Percentiles rank a stretch among this genome's conserved stretches.
phyloP scores from a whole-genome alignment of 2,797 vertebrate genomes.

The Myotis daubentonii region DNA sequence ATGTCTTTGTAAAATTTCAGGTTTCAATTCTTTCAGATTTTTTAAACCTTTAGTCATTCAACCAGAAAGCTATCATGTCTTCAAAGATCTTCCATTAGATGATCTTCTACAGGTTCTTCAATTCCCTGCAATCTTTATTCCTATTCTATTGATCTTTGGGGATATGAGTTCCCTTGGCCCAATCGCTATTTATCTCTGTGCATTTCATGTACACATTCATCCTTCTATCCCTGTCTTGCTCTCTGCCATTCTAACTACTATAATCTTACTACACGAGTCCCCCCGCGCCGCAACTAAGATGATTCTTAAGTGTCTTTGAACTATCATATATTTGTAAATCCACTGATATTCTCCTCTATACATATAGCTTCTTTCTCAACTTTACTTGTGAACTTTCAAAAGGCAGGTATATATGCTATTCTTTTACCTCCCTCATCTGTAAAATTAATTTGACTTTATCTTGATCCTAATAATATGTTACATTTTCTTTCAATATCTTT shows the following conservation, averaged over 20 bases:
- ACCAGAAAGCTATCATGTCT: not conserved
- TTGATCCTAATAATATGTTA: not conserved
- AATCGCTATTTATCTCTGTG: not conserved
- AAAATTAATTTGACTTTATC: constrained; percentile 37
- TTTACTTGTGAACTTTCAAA: constrained; percentile 1
- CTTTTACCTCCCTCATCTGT: not conserved
- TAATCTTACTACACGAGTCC: not conserved
- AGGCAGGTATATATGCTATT: not conserved
- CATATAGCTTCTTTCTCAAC: not conserved
- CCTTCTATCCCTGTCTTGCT: not conserved
- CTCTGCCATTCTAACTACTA: not conserved
- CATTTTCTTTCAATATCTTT: not conserved
- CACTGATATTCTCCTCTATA: constrained; percentile 20
- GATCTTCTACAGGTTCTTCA: not conserved
- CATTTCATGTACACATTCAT: not conserved
- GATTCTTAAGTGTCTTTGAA: constrained; percentile 15
- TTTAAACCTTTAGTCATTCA: not conserved
- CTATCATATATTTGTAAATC: not conserved
- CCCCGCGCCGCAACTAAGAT: not conserved
- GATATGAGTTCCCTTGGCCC: not conserved
- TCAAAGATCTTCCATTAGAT: not conserved
- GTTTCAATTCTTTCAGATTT: not conserved
- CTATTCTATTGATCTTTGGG: not conserved
- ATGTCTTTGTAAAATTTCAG: not conserved
- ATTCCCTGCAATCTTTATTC: not conserved